Conservation (phyloP, 2,113 vertebrate genomes). For the Chionodraco myersi region DNA sequence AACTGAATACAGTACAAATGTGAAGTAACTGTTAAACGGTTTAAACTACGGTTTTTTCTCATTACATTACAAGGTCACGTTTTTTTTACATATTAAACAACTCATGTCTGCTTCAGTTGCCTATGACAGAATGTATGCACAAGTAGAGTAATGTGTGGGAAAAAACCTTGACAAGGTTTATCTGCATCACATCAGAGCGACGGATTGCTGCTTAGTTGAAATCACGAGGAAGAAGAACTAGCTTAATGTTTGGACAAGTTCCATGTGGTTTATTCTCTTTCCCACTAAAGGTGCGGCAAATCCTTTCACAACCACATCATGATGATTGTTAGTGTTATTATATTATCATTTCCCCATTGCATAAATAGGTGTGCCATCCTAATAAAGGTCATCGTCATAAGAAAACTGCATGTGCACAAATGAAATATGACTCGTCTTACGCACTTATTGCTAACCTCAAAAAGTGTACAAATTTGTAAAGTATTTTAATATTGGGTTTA, state of each 20-base stretch:
- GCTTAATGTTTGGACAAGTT: background rate
- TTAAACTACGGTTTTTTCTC: background rate
- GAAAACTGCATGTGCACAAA: background rate
- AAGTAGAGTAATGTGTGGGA: background rate
- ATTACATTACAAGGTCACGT: background rate
- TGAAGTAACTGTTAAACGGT: background rate
- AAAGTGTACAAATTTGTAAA: too few relatives aligned
- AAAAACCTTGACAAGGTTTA: conserved; percentile 2
- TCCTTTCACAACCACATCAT: background rate
- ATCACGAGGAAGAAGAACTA: background rate
- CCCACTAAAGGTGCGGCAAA: background rate
- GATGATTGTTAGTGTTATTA: background rate
- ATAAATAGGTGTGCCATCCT: background rate
- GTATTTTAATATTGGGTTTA: background rate
- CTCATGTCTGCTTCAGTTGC: background rate
- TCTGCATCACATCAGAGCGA: background rate
- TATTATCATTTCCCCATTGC: background rate
- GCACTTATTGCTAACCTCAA: background rate
- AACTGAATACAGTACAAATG: background rate
- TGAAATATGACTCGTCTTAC: background rate
- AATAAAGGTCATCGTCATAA: background rate
- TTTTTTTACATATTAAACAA: background rate
- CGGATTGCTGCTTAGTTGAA: background rate
- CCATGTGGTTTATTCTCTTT: background rate
- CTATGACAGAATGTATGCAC: background rate